Conservation (phyloP, 2,797 vertebrate species). For the Manis javanica region DNA sequence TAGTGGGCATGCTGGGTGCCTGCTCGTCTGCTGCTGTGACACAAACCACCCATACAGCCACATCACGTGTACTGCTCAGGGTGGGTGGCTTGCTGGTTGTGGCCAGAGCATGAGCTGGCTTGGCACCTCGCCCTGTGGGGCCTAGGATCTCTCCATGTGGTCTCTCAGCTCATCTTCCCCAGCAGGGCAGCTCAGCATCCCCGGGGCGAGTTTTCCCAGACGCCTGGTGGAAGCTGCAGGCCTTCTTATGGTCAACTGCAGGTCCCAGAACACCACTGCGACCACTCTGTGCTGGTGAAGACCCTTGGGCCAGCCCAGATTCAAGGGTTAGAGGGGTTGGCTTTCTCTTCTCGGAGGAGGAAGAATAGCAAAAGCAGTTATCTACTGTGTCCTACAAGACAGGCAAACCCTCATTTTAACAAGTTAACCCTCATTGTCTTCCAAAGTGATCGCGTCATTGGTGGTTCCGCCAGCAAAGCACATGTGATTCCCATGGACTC, state of each 20-base stretch:
- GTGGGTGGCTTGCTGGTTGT: not conserved
- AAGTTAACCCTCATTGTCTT: too few species aligned
- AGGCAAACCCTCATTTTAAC: rapidly evolving
- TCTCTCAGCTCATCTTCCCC: too few species aligned
- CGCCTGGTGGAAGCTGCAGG: rapidly evolving
- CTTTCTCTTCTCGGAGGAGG: not conserved
- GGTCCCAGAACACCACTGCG: not conserved
- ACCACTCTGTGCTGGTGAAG: not conserved
- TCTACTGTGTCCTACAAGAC: too few species aligned
- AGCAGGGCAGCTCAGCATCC: not conserved
- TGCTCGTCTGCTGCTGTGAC: not conserved
- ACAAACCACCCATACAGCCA: rapidly evolving
- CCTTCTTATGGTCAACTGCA: not conserved
- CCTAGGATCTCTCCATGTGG: not conserved
- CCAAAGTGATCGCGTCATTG: not conserved
- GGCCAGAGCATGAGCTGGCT: not conserved
- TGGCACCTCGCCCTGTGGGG: rapidly evolving
- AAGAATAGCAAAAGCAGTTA: not conserved
- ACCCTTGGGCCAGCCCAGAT: too few species aligned
- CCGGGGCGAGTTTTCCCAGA: not conserved
- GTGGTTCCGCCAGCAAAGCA: too few species aligned
- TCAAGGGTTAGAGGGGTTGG: not conserved
- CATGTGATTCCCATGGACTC: not conserved
- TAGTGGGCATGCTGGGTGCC: not conserved
- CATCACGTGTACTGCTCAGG: rapidly evolving